Evolutionary conservation across 2,113 vertebrate genomes (phyloP), one percentile per base, ranked within the genome.

Genomic region (Micronycteris hirsuta): DNA sequence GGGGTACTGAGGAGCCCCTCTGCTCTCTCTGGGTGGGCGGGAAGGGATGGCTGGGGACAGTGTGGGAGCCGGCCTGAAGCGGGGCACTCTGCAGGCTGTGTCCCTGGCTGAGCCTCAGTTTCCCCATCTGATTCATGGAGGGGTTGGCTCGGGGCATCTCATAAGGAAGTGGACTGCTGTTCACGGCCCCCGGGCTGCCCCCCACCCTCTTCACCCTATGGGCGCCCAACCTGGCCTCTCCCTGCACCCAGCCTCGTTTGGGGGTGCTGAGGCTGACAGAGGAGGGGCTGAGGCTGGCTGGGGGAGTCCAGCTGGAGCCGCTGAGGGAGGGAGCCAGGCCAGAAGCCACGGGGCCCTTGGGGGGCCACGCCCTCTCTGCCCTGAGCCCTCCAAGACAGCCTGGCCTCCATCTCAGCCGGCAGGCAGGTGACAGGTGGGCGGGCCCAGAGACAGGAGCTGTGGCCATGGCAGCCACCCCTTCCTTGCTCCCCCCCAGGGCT

Each of bases 141-240:
- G 38, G n/a, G 20, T 12, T n/a, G 47, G n/a, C 54, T 47, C 3
- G 2, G 61, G 54, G 47, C 56, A 45, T 47, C 41, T 24, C 3
- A 8, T 12, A 31, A 49, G 11, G 26, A 20, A 47, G 8, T 1
- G 5, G 45, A 15, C 49, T 5, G 52, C 16, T 0, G 4, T 0
- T 19, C 73, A 12, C 73, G 7, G 43, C 56, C 15, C 10, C 31
- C 13, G 0, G 22, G n/a, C 58, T 36, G 1, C 0, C 13, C 85
- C 56, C 43, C 56, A 5, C 13, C 4, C 16, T 19, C 26, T 45
- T 10, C 7, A 5, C 33, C 31, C 12, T 36, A 58, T 0, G 2
- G 70, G 33, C 36, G 22, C 61, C n/a, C 20, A 38, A 52, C 4
- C 16, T 1, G 2, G 10, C 13, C 19, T 89, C 41, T 31, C 63